Percentiles rank a stretch among this genome's conserved stretches.
Evolutionary conservation across 2,113 vertebrate species (phyloP).

Genomic region (Carettochelys insculpta): DNA sequence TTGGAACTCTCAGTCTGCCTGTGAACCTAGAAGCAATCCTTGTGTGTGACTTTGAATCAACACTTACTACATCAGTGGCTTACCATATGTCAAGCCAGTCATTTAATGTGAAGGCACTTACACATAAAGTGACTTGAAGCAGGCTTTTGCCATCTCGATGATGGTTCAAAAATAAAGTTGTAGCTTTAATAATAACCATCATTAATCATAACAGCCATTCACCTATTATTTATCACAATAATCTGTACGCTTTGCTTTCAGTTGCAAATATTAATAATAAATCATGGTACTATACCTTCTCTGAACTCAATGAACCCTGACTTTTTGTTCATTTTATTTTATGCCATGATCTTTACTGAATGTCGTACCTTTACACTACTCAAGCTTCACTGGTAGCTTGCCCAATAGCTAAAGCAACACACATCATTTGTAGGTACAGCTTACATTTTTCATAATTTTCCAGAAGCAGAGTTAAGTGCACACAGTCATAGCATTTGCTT

Average conservation of each 20-base stretch:
- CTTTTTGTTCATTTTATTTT: not conserved
- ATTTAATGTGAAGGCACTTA: constrained; percentile 20
- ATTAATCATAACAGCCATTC: not conserved
- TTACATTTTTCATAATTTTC: not conserved
- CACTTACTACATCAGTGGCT: constrained; percentile 7
- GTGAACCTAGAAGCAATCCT: not conserved
- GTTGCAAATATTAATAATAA: constrained; percentile 10
- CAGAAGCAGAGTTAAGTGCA: not conserved
- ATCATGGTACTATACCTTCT: constrained; percentile 11
- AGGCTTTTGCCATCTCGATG: constrained; percentile 14
- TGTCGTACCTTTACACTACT: not conserved
- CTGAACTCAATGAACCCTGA: not conserved
- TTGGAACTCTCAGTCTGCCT: constrained; percentile 12
- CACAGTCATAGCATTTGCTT: not conserved
- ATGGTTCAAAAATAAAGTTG: not conserved
- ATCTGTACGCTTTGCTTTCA: not conserved
- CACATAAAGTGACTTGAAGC: not conserved
- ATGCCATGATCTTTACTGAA: not conserved
- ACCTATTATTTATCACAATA: not conserved
- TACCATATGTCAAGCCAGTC: constrained; percentile 15
- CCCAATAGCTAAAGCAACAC: not conserved
- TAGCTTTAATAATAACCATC: constrained; percentile 12
- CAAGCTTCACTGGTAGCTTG: not conserved
- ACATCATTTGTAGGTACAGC: rapidly evolving
- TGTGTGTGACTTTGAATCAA: constrained; percentile 12